phyloP scores from a whole-genome alignment of 2,888 invertebrate genomes.

The Macrosoma leucophasiata region DNA sequence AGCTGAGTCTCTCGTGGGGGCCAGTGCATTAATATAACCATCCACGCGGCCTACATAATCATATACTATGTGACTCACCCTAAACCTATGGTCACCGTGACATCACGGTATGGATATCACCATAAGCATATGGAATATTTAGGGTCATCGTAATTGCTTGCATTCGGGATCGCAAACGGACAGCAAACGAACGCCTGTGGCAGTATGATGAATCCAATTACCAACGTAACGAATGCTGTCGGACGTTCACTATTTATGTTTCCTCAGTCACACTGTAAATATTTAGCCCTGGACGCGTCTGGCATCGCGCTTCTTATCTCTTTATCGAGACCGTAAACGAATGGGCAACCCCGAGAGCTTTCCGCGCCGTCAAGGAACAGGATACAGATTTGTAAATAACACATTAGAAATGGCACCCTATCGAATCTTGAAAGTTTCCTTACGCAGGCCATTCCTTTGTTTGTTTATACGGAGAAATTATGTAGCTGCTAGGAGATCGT shows the following conservation, averaged over 20 bases:
- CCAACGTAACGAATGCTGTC: conserved; percentile 62
- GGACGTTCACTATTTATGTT: conserved; percentile 65
- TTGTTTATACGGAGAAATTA: conserved; percentile 43
- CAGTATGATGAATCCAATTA: conserved; percentile 67
- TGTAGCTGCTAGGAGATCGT: conserved; percentile 30
- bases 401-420: conserved; percentile 52
- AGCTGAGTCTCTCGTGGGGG: no score
- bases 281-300: conserved; percentile 65
- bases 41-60: no score
- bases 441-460: conserved; percentile 41
- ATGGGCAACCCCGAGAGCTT: conserved; percentile 37
- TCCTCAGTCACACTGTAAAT: conserved; percentile 68
- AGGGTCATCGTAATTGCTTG: conserved; percentile 11
- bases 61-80: no score
- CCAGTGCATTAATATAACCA: no score
- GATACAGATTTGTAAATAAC: conserved; percentile 56
- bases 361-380: conserved; percentile 41
- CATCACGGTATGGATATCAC: conserved; percentile 29
- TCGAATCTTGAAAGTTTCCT: conserved; percentile 46
- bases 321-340: conserved; percentile 50
- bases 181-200: conserved; percentile 37
- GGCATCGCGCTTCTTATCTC: conserved; percentile 62
- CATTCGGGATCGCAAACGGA: conserved; percentile 21
- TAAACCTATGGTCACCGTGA: no score
- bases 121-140: conserved; percentile 23